Evolutionary conservation across 2,797 vertebrate species (phyloP).

Genomic region (Graptemys geographica): DNA sequence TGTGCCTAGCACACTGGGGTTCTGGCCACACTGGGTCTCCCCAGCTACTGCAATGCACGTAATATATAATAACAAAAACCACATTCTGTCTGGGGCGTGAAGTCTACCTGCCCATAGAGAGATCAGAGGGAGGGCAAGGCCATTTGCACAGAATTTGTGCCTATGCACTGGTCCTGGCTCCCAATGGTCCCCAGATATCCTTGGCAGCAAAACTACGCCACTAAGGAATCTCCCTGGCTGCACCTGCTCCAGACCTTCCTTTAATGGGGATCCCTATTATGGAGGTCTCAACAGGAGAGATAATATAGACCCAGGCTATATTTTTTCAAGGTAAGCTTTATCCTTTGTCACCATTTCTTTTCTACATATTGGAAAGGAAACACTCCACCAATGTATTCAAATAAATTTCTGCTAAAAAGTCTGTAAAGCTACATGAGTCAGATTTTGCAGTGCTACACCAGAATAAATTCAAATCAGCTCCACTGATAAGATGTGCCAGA

Average conservation of each 20-base stretch:
- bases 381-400: not conserved
- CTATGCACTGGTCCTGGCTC: not conserved
- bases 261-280: not conserved
- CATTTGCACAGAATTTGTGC: not conserved
- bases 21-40: not conserved
- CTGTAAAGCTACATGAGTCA: not conserved
- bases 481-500: accelerated
- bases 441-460: not conserved
- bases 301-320: not conserved
- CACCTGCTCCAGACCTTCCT: not conserved
- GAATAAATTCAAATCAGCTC: not conserved
- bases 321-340: not conserved
- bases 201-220: not conserved
- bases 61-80: not conserved
- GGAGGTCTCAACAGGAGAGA: not conserved
- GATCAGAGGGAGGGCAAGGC: not conserved
- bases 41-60: not conserved
- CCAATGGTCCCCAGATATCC: not conserved
- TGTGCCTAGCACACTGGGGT: not conserved
- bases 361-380: not conserved
- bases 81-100: not conserved
- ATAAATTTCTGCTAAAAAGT: not conserved
- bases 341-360: not conserved
- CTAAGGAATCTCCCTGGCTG: not conserved
- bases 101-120: not conserved